A percentile compares a stretch with the other conserved stretches of the same genome.
Evolutionary conservation across 2,113 vertebrate genomes (phyloP).

Genomic region (Probosciger aterrimus): DNA sequence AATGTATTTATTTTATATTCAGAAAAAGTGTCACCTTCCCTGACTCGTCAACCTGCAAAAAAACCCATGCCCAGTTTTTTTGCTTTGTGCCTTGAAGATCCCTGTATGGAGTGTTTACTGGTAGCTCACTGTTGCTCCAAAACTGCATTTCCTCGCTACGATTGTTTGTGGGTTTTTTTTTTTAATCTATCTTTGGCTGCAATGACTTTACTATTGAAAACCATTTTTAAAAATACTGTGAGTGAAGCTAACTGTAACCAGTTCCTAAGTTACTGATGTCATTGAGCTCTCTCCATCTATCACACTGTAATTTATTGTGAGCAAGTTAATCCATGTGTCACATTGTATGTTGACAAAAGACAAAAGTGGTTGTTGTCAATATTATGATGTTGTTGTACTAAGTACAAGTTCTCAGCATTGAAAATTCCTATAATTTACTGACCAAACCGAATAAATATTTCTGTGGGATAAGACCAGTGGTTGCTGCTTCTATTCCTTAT

Average conservation of each 20-base stretch:
- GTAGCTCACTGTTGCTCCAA: constrained; percentile 61
- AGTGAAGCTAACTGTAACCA: constrained; percentile 51
- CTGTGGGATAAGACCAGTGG: constrained; percentile 14
- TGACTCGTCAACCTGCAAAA: constrained; percentile 61
- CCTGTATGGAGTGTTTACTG: constrained; percentile 45
- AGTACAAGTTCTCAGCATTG: constrained; percentile 31
- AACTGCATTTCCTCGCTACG: constrained; percentile 39
- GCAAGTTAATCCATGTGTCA: constrained; percentile 58
- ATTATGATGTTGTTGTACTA: constrained; percentile 45
- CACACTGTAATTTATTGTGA: constrained; percentile 62
- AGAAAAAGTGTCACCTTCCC: constrained; percentile 44
- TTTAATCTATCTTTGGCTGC: background rate
- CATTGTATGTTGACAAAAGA: constrained; percentile 56
- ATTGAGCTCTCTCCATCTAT: background rate
- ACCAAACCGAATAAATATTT: constrained; percentile 72
- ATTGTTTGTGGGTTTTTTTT: background rate
- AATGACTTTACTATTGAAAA: constrained; percentile 49
- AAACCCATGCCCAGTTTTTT: constrained; percentile 58
- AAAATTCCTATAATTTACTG: constrained; percentile 41
- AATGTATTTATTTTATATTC: constrained; percentile 85
- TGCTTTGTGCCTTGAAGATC: constrained; percentile 70
- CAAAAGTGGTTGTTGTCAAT: constrained; percentile 54
- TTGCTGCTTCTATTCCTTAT: background rate
- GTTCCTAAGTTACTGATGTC: constrained; percentile 34
- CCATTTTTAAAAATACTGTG: constrained; percentile 12